Percentiles rank a stretch among this genome's conserved stretches.
phyloP scores from a whole-genome alignment of 37 sponge, comb jelly and placozoan genomes.

The Theonella swinhoei region DNA sequence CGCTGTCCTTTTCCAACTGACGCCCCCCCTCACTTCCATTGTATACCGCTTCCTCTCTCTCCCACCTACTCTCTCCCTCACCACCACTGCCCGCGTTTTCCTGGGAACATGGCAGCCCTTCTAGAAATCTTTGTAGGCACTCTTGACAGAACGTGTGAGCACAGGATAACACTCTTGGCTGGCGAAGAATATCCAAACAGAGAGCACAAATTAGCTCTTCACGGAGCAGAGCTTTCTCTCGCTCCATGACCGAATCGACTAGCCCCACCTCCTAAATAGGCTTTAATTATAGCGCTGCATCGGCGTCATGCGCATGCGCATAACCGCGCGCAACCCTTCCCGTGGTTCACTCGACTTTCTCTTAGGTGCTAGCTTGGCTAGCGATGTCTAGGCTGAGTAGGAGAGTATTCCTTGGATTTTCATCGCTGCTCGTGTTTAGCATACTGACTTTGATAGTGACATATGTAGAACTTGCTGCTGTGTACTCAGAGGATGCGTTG shows the following conservation, averaged over 20 bases:
- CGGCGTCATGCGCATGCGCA: background rate
- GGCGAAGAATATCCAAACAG: slow-evolving; percentile 4
- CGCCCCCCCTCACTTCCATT: background rate
- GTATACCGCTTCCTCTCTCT: background rate
- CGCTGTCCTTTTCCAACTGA: background rate
- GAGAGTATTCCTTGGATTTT: background rate
- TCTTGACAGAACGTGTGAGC: slow-evolving; percentile 3
- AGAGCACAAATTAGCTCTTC: slow-evolving; percentile 2
- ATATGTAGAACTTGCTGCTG: background rate
- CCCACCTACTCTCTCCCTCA: background rate
- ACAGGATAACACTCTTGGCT: background rate
- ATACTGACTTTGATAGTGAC: background rate
- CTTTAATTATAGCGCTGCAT: background rate
- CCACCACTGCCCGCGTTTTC: background rate
- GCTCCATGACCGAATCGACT: background rate
- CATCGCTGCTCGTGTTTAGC: background rate
- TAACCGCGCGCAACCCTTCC: background rate
- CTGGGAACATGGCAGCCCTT: background rate
- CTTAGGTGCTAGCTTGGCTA: background rate
- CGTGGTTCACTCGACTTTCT: background rate
- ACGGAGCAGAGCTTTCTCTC: background rate
- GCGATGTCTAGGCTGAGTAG: background rate
- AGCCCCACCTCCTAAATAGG: background rate
- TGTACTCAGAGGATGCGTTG: background rate
- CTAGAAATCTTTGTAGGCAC: background rate